Evolutionary conservation across 2,888 invertebrate species (phyloP).

Genomic region (Leptinotarsa tumamoca): DNA sequence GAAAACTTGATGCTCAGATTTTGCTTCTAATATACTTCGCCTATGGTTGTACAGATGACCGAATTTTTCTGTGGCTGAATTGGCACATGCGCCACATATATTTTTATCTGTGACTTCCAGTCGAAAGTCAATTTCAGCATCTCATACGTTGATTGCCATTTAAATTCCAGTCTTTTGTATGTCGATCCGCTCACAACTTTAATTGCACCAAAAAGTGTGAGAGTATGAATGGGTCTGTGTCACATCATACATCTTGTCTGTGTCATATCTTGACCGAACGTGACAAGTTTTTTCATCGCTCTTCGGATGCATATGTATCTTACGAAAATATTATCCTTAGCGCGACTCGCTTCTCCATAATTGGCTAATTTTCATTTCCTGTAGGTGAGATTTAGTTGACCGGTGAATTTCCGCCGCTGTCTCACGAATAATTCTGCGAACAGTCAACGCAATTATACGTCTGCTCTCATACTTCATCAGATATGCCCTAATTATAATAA

Average conservation of each 20-base stretch:
- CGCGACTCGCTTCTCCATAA: conserved; percentile 40
- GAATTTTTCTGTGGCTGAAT: no score
- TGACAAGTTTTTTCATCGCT: background rate
- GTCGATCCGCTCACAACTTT: no score
- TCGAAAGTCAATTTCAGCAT: no score
- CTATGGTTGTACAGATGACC: no score
- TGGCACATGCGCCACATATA: no score
- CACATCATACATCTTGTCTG: background rate
- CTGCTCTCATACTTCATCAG: conserved; percentile 62
- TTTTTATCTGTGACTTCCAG: no score
- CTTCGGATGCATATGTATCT: background rate
- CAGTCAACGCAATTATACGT: conserved; percentile 50
- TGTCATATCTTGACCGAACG: background rate
- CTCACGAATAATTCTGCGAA: conserved; percentile 46
- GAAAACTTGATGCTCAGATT: no score
- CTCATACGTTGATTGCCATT: no score
- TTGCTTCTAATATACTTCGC: no score
- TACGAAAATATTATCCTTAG: conserved; percentile 23
- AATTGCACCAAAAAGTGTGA: background rate
- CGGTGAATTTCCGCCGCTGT: conserved; percentile 44
- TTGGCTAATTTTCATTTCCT: conserved; percentile 55
- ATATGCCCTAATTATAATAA: conserved; percentile 64
- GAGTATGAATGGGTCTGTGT: background rate
- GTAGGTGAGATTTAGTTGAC: conserved; percentile 42
- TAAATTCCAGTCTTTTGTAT: no score